Evolutionary conservation across 2,113 vertebrate genomes (phyloP).

Genomic region (Leptocoma aspasia): DNA sequence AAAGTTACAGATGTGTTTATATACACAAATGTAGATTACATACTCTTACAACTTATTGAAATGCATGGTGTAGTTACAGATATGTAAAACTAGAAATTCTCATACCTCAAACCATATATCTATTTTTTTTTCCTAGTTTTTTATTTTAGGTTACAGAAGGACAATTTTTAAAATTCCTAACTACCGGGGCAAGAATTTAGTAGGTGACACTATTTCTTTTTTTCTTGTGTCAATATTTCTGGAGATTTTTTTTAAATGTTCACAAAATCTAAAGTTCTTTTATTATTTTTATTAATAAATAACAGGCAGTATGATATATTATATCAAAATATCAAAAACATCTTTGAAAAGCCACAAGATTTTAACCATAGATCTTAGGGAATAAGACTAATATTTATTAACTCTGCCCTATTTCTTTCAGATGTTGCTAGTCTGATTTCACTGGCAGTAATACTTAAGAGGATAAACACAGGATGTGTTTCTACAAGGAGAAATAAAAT

Average conservation of each 20-base stretch:
- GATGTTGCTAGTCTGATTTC: background rate
- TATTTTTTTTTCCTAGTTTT: accelerated
- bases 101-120: background rate
- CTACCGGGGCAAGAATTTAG: background rate
- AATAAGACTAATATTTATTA: background rate
- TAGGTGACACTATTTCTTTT: background rate
- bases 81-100: background rate
- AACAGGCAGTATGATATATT: background rate
- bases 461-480: background rate
- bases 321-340: background rate
- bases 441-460: background rate
- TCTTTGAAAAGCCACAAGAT: background rate
- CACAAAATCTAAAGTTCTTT: background rate
- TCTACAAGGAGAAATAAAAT: background rate
- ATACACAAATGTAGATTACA: background rate
- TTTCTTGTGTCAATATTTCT: background rate
- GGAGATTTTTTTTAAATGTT: background rate
- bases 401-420: background rate
- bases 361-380: background rate
- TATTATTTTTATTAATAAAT: background rate
- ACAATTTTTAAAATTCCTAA: background rate
- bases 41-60: background rate
- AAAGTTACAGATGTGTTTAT: background rate
- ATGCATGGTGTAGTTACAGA: background rate
- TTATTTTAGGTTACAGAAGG: background rate